A percentile compares a stretch with the other conserved stretches of the same genome.
These are phyloP conservation scores for Mya arenaria DNA, from an alignment of 1,140 invertebrate genomes.

Conservation along the genomic window DNA sequence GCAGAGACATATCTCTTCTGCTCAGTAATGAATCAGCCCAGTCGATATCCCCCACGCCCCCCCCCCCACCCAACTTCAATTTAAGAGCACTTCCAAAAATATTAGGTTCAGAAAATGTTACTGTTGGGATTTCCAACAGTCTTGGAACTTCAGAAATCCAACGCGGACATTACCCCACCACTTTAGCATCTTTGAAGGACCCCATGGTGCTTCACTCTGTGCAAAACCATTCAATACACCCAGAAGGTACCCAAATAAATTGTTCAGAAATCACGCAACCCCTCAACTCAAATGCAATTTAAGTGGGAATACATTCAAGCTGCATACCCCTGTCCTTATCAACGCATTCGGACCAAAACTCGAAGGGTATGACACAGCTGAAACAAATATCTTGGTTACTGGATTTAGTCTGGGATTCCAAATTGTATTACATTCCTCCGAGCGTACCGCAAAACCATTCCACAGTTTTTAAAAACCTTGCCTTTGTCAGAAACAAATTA, in stretches of 20 bases:
- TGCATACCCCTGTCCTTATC: background rate
- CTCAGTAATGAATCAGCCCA: background rate
- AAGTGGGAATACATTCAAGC: too few species aligned
- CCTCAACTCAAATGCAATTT: background rate
- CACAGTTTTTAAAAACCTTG: background rate
- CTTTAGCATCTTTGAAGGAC: background rate
- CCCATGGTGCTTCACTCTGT: background rate
- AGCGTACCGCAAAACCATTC: background rate
- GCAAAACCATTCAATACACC: background rate
- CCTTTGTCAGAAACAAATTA: constrained; percentile 1
- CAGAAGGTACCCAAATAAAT: background rate
- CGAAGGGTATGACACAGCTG: background rate
- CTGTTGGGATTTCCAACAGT: constrained; percentile 23
- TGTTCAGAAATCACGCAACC: too few species aligned
- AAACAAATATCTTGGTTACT: background rate
- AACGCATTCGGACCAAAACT: background rate
- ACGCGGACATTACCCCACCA: background rate
- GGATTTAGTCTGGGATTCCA: constrained; percentile 5
- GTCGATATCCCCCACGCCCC: background rate
- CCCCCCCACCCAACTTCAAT: too few species aligned
- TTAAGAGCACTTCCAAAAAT: too few species aligned
- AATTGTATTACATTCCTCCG: background rate
- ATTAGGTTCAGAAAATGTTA: constrained; percentile 5
- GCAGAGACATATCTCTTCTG: background rate
- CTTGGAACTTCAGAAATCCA: background rate